These are phyloP conservation scores for Drosophila pandora DNA, from an alignment of 1,140 invertebrate species.

Conservation along the genomic window DNA sequence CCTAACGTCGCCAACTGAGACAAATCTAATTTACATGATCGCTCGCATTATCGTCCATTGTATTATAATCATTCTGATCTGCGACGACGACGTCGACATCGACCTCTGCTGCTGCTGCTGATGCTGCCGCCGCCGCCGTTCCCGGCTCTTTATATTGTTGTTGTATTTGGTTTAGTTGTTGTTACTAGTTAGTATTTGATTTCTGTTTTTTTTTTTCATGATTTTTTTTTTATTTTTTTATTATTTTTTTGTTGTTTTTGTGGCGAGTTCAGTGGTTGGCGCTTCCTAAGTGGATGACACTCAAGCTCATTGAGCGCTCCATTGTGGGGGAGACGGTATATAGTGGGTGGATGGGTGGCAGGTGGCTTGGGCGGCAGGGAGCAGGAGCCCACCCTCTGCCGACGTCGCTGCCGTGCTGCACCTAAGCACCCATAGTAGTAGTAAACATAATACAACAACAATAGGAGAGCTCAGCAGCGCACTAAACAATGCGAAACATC, in stretches of 20 bases:
- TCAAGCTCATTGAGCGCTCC: conserved; percentile 77
- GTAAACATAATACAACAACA: conserved; percentile 78
- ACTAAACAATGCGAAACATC: conserved; percentile 78
- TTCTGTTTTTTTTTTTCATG: background rate
- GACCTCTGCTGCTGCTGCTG: conserved; percentile 43
- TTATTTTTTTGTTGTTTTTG: conserved; percentile 23
- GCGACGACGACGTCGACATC: conserved; percentile 44
- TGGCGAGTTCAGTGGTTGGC: conserved; percentile 80
- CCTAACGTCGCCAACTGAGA: conserved; percentile 62
- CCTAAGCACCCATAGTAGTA: conserved; percentile 53
- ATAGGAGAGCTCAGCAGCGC: conserved; percentile 54
- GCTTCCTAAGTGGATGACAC: conserved; percentile 82
- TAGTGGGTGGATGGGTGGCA: conserved; percentile 17
- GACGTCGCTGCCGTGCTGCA: conserved; percentile 59
- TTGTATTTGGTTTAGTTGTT: conserved; percentile 21
- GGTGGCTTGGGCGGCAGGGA: background rate
- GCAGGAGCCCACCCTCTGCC: conserved; percentile 2
- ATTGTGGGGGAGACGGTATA: conserved; percentile 50
- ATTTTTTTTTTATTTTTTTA: conserved; percentile 31
- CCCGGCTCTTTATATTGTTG: conserved; percentile 44
- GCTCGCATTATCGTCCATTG: conserved; percentile 81
- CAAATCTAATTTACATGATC: conserved; percentile 83
- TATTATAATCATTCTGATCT: conserved; percentile 73
- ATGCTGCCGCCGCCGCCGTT: conserved; percentile 6
- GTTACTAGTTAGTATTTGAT: conserved; percentile 2